Base-by-base conservation (phyloP, 2,888 invertebrate genomes). In the Adineta ricciae region DNA sequence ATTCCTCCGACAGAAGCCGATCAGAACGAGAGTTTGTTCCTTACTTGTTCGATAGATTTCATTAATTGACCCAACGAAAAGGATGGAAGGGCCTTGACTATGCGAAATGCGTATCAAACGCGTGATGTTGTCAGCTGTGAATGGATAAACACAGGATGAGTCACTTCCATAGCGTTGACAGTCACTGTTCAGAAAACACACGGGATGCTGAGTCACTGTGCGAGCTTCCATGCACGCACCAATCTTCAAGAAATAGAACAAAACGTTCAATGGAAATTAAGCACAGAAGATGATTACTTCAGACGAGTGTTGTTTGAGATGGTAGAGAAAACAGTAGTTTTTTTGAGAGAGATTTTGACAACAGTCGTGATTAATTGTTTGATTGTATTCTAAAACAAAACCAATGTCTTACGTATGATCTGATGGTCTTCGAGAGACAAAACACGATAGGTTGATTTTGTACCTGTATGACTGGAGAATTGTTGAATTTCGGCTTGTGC, bases 141-240 rank as follows among this genome's bases (percentile, higher is more conserved):
- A 93, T 21, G 96, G 96, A 88, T 93, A 93, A 86, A 95, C 92
- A 89, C 96, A 96, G 87, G 93, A 89, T 64, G 88, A 88, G 50
- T 89, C 88, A 46, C 87, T 86, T 72, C 88, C 88, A 0, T 89
- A 89, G 27, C 88, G 88, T 86, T 89, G 89, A 86, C 90, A 90
- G 87, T 90, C 90, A 87, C 89, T 89, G 87, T 88, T 89, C 27
- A 89, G 87, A 38, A 87, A 87, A 87, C 90, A 90, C 84, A 88
- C 86, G 0, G 88, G 87, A 83, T 89, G 88, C 85, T 92, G 91
- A 8, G 92, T 90, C 88, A 95, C 94, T 85, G 93, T 93, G 85
- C 96, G 93, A 0, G 94, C 95, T 88, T 95, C 94, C 54, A 97
- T 92, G 89, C 97, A 97, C 49, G 94, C 94, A 90, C 38, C 85